phyloP scores from a whole-genome alignment of 2,113 vertebrate species.

The Phalacrocorax pelagicus region DNA sequence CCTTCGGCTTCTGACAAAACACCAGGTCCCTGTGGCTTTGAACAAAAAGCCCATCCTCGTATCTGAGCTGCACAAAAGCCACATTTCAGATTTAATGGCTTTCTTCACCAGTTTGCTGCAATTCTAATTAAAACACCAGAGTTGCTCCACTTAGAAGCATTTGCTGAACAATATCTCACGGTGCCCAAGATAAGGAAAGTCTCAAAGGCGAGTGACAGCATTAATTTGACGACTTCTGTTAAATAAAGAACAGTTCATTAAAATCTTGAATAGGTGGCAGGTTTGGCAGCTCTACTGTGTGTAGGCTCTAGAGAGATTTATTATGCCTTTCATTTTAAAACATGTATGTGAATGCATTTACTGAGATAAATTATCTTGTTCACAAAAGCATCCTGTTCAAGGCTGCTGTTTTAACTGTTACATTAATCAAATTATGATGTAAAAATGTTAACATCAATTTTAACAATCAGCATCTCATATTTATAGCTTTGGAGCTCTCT shows the following conservation, averaged over 20 bases:
- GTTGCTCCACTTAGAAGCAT: background rate
- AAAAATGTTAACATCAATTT: constrained; percentile 58
- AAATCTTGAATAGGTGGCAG: constrained; percentile 71
- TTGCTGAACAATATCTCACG: background rate
- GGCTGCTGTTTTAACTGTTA: constrained; percentile 43
- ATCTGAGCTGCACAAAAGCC: background rate
- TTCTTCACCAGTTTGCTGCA: background rate
- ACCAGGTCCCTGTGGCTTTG: fast-evolving
- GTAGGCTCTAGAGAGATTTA: constrained; percentile 62
- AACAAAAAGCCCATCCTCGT: background rate
- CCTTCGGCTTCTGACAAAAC: background rate
- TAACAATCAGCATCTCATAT: constrained; percentile 53
- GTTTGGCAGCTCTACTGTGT: constrained; percentile 50
- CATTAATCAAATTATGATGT: constrained; percentile 59
- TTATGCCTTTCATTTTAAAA: constrained; percentile 70
- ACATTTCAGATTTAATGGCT: background rate
- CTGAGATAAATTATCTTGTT: constrained; percentile 66
- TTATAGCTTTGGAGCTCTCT: constrained; percentile 12
- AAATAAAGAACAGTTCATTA: constrained; percentile 61
- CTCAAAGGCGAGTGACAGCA: constrained; percentile 20
- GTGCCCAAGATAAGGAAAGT: background rate
- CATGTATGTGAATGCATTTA: constrained; percentile 54
- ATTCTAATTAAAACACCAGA: background rate
- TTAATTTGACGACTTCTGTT: constrained; percentile 31
- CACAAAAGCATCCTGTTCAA: constrained; percentile 57